These are phyloP conservation scores for Mechanitis mazaeus DNA, from an alignment of 2,888 invertebrate genomes.

Conservation along the genomic window DNA sequence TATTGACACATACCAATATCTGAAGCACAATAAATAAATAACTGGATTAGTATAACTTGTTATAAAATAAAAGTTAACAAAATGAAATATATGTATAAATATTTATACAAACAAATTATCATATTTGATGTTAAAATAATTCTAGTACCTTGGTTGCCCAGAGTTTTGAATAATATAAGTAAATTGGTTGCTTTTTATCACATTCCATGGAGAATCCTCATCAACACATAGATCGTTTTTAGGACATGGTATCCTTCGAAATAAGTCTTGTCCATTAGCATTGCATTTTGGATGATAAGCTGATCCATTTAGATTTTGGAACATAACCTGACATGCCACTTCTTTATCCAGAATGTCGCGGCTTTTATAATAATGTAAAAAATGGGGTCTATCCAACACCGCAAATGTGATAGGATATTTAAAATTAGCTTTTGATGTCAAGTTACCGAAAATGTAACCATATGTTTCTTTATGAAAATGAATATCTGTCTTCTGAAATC, in stretches of 20 bases:
- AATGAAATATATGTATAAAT: too few species aligned
- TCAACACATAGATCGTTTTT: conserved; percentile 86
- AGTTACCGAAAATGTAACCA: conserved; percentile 97
- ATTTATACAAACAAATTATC: background rate
- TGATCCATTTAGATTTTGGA: conserved; percentile 85
- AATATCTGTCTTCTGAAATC: conserved; percentile 95
- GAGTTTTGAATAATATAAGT: conserved; percentile 94
- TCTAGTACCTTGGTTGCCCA: conserved; percentile 87
- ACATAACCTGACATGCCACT: conserved; percentile 90
- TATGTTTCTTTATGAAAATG: conserved; percentile 90
- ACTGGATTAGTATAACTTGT: background rate
- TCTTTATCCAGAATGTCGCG: conserved; percentile 79
- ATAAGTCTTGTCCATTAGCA: conserved; percentile 83
- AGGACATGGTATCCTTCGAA: conserved; percentile 91
- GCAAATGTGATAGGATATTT: conserved; percentile 86
- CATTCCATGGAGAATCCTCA: conserved; percentile 90
- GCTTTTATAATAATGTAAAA: conserved; percentile 93
- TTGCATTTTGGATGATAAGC: conserved; percentile 92
- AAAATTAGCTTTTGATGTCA: conserved; percentile 84
- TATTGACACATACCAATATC: conserved; percentile 97
- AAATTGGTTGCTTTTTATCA: conserved; percentile 92
- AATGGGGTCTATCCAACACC: conserved; percentile 92
- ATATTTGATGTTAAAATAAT: background rate
- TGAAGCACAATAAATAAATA: conserved; percentile 48
- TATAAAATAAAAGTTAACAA: too few species aligned